Conservation (phyloP, 1,140 invertebrate genomes). For the Drosophila fuyamai region DNA sequence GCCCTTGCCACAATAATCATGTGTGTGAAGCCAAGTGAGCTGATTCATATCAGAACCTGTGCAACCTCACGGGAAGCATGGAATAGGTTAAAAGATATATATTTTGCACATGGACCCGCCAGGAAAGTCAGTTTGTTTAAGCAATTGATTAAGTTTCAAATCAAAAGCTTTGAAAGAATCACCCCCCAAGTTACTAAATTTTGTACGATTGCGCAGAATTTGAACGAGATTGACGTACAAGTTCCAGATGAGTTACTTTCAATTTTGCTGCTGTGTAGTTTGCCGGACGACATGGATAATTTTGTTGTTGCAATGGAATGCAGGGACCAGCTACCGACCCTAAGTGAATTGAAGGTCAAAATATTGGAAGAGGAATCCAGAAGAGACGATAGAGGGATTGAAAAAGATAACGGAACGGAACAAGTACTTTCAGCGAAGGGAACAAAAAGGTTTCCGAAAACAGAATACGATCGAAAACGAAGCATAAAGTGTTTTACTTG, state of each 20-base stretch:
- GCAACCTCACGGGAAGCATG: too few species aligned
- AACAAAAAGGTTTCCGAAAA: background rate
- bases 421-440: constrained; percentile 3
- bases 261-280: too few species aligned
- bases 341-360: background rate
- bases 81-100: background rate
- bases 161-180: background rate
- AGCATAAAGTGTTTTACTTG: background rate
- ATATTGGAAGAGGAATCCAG: constrained; percentile 1
- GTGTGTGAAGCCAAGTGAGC: background rate
- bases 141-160: constrained; percentile 2
- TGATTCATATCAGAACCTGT: background rate
- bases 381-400: constrained; percentile 5
- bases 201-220: background rate
- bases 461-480: background rate
- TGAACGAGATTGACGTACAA: too few species aligned
- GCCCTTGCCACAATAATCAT: background rate
- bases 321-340: too few species aligned
- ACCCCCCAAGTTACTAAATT: background rate
- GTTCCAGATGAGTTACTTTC: too few species aligned
- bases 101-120: background rate
- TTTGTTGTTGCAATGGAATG: too few species aligned
- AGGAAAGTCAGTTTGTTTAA: too few species aligned
- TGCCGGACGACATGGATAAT: too few species aligned
- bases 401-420: background rate